Evolutionary conservation across 2,113 vertebrate species (phyloP), one percentile per base, ranked within the genome.

Genomic region (Pogonocichla stellata): DNA sequence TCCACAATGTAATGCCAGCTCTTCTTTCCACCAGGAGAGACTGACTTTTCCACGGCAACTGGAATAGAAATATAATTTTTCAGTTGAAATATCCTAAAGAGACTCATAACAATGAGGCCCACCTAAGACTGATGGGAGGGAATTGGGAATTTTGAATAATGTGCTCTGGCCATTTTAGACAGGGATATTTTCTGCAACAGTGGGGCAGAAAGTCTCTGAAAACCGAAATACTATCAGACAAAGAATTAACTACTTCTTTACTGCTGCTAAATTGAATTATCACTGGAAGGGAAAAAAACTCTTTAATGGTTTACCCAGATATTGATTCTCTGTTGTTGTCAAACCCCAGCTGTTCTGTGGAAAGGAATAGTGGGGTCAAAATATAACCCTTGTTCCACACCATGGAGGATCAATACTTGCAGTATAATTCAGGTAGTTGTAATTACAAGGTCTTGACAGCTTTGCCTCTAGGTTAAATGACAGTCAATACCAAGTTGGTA

Each of bases 211-310:
- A 54, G 48, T 53, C 50, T 94, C 93, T 90, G 86, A 80, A 89
- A 88, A 43, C 26, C 25, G 38, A 70, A 79, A 83, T 78, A 82
- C n/a, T 80, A 22, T 54, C 33, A 48, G 66, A 65, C 74, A 72
- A 92, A 69, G 62, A 91, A 77, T 94, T 89, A 90, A 48, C 80
- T 92, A 72, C n/a, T 78, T 36, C 78, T 78, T 84, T 72, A 50
- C 43, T 67, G 62, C 38, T 86, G 86, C 64, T 92, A 64, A 90
- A 92, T 69, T 91, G 86, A 94, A 85, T 87, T 90, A 91, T 86
- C 93, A 62, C 29, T 86, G 86, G 45, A 79, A 75, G n/a, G 6
- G 40, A 31, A 72, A 57, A 58, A 12, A 7, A 12, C 8, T 26
- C 33, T 20, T 4, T 22, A 65, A 24, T 29, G 36, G 20, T 88